phyloP scores from a whole-genome alignment of 2,888 invertebrate species.

The Stegophylla sp. region DNA sequence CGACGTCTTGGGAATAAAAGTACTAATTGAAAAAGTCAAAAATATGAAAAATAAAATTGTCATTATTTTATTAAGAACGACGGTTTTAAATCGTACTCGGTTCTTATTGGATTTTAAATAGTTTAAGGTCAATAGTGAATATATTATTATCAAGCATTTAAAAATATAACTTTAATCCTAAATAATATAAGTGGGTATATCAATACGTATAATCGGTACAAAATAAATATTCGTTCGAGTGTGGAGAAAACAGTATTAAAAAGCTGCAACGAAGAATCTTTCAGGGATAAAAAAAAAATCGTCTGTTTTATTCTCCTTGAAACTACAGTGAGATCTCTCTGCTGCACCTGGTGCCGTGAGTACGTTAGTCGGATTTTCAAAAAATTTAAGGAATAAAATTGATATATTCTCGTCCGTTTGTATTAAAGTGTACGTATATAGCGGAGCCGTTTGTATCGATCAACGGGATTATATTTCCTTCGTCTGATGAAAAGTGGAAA shows the following conservation, averaged over 20 bases:
- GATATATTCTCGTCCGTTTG: not conserved
- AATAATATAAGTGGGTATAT: not conserved
- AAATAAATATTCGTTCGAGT: too few species aligned
- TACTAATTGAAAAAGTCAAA: too few species aligned
- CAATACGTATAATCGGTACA: too few species aligned
- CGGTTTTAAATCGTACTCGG: too few species aligned
- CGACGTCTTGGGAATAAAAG: too few species aligned
- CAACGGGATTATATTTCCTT: not conserved
- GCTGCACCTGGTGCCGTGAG: constrained; percentile 14
- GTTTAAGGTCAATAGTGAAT: not conserved
- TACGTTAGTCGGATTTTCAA: not conserved
- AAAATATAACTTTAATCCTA: constrained; percentile 18
- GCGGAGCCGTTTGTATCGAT: constrained; percentile 8
- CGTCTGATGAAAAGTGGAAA: not conserved
- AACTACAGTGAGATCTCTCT: constrained; percentile 13
- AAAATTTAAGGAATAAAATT: constrained; percentile 1
- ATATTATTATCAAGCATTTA: not conserved
- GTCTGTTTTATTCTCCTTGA: constrained; percentile 7
- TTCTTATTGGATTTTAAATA: too few species aligned
- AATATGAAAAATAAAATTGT: too few species aligned
- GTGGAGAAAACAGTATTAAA: too few species aligned
- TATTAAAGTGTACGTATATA: not conserved
- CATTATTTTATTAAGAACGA: too few species aligned
- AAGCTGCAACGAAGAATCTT: too few species aligned
- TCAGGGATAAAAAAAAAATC: too few species aligned